Evolutionary conservation across 30 jellyfish, hydroid and myxozoan species (phyloP).

Genomic region (Clytia hemisphaerica): DNA sequence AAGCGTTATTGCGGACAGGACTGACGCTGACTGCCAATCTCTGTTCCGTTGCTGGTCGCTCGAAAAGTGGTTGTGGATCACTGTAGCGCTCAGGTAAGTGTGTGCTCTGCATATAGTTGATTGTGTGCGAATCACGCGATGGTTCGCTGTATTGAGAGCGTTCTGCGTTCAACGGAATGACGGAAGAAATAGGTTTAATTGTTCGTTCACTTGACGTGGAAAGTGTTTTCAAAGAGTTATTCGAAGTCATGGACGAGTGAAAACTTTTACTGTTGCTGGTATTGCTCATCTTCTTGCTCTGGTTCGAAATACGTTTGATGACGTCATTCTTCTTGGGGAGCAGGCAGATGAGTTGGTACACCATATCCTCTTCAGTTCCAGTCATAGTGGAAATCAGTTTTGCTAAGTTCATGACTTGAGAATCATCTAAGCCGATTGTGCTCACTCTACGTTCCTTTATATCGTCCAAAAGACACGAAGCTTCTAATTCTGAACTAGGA

Average conservation of each 20-base stretch:
- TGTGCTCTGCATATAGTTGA: conserved; percentile 1
- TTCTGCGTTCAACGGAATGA: conserved; percentile 2
- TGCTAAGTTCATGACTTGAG: conserved; percentile 15
- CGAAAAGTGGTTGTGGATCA: not conserved
- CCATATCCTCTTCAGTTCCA: conserved; percentile 12
- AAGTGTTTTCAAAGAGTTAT: not conserved
- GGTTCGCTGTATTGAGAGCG: not conserved
- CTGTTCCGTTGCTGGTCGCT: not conserved
- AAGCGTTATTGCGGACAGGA: not conserved
- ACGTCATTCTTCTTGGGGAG: no score
- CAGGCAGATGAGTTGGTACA: not conserved
- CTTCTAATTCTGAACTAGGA: not conserved
- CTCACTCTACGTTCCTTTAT: conserved; percentile 22
- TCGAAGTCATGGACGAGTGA: not conserved
- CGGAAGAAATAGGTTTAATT: conserved; percentile 7
- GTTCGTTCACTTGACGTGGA: not conserved
- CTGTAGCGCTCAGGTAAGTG: conserved; percentile 2
- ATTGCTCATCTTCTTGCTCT: not conserved
- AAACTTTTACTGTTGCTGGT: not conserved
- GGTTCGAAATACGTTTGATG: not conserved
- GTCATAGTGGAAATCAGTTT: conserved; percentile 25
- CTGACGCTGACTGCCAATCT: conserved; percentile 3
- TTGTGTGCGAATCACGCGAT: not conserved
- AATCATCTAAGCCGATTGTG: not conserved
- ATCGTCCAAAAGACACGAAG: not conserved